phyloP scores from a whole-genome alignment of 2,888 invertebrate species.

The Xestia sexstrigata region DNA sequence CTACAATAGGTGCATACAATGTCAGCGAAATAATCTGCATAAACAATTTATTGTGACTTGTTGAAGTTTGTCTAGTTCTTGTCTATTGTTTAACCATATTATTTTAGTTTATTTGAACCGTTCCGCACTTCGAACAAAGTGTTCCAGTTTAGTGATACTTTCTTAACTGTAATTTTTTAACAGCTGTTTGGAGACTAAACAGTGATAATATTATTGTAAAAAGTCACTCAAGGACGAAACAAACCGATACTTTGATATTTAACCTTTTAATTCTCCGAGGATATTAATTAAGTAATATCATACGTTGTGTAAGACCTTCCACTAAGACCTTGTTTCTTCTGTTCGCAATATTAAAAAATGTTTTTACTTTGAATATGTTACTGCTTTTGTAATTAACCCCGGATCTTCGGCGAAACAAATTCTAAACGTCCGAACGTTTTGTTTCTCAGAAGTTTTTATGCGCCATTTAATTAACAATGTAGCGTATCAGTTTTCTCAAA shows the following conservation, averaged over 20 bases:
- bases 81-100: slow-evolving; percentile 42
- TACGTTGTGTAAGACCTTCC: neutral
- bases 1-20: neutral
- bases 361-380: slow-evolving; percentile 8
- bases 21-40: neutral
- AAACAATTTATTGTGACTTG: slow-evolving; percentile 1
- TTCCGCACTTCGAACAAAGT: slow-evolving; percentile 30
- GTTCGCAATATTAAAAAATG: neutral
- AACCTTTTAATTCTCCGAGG: neutral
- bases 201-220: neutral
- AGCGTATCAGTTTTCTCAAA: slow-evolving; percentile 11
- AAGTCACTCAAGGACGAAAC: neutral
- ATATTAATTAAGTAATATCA: neutral
- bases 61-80: slow-evolving; percentile 6
- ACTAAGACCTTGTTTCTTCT: slow-evolving; percentile 6
- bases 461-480: slow-evolving; percentile 33
- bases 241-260: slow-evolving; percentile 8
- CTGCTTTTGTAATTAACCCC: slow-evolving; percentile 27
- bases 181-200: slow-evolving; percentile 13
- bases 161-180: slow-evolving; percentile 12
- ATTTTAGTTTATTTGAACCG: slow-evolving; percentile 29
- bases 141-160: slow-evolving; percentile 29
- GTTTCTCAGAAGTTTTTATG: slow-evolving; percentile 36
- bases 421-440: slow-evolving; percentile 25
- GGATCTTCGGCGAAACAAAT: slow-evolving; percentile 22